A percentile compares a stretch with the other conserved stretches of the same genome.
Evolutionary conservation across 1,140 invertebrate genomes (phyloP).

Genomic region (Drosophila bifasciata): DNA sequence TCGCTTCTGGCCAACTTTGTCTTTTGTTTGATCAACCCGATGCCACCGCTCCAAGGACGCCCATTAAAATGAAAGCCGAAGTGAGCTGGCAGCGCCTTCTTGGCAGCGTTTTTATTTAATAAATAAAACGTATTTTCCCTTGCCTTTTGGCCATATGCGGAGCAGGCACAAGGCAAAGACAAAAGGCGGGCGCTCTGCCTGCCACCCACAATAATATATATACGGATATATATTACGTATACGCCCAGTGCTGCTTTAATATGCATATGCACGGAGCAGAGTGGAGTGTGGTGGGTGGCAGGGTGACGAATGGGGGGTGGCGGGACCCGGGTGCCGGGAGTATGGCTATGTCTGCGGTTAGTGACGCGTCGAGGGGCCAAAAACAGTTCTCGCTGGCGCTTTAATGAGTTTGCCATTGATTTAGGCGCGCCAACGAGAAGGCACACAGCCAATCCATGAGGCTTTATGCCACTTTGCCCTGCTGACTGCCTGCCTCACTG

Average conservation of each 20-base stretch:
- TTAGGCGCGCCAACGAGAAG: slow-evolving; percentile 48
- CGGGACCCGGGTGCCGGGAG: slow-evolving; percentile 5
- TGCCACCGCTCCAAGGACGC: neutral
- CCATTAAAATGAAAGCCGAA: slow-evolving; percentile 31
- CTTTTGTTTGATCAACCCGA: slow-evolving; percentile 31
- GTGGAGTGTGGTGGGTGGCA: slow-evolving; percentile 5
- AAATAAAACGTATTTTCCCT: slow-evolving; percentile 72
- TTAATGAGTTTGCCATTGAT: slow-evolving; percentile 81
- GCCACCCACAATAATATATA: slow-evolving; percentile 49
- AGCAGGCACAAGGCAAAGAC: slow-evolving; percentile 49
- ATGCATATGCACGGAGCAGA: slow-evolving; percentile 63
- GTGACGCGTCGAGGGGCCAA: slow-evolving; percentile 41
- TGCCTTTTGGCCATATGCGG: slow-evolving; percentile 57
- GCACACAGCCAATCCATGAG: slow-evolving; percentile 28
- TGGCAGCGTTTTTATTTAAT: slow-evolving; percentile 65
- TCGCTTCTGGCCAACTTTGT: slow-evolving; percentile 17
- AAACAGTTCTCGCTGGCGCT: slow-evolving; percentile 53
- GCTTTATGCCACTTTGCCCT: slow-evolving; percentile 1
- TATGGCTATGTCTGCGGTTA: slow-evolving; percentile 44
- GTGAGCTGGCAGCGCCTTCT: slow-evolving; percentile 9
- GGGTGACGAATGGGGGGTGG: neutral
- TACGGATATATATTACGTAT: slow-evolving; percentile 64
- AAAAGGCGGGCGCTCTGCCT: slow-evolving; percentile 34
- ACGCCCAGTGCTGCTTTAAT: slow-evolving; percentile 70
- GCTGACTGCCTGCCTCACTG: neutral